Percentiles rank a stretch among this genome's conserved stretches.
Evolutionary conservation across 2,797 vertebrate genomes (phyloP).

Genomic region (Protosalanx chinensis): DNA sequence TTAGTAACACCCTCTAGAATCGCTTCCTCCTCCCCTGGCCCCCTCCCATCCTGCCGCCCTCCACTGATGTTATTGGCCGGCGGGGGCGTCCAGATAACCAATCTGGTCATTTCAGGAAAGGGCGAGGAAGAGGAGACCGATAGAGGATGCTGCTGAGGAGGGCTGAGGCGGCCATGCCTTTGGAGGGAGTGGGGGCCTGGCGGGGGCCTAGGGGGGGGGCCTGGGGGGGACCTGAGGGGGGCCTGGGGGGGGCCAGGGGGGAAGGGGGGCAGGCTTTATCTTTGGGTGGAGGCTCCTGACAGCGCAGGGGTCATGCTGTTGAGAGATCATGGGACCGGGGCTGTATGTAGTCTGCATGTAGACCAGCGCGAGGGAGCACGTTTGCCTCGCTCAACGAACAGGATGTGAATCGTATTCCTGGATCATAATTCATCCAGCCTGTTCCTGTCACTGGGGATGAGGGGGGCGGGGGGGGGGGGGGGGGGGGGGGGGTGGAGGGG

Average conservation of each 20-base stretch:
- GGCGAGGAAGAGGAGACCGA: constrained; percentile 36
- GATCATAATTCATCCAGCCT: constrained; percentile 72
- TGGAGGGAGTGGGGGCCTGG: not conserved
- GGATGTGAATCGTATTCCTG: constrained; percentile 60
- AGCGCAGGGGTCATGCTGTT: not conserved
- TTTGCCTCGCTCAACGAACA: constrained; percentile 60
- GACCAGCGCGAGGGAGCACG: constrained; percentile 17
- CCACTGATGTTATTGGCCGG: not conserved
- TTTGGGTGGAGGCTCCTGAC: not conserved
- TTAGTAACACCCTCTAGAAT: constrained; percentile 28
- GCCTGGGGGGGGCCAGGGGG: too few relatives aligned
- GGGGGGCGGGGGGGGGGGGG: constrained; percentile 56
- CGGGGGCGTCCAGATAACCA: too few relatives aligned
- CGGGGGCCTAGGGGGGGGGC: too few relatives aligned
- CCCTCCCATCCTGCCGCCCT: not conserved
- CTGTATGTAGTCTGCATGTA: not conserved
- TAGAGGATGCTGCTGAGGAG: not conserved
- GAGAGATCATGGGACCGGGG: not conserved
- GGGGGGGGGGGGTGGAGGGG: not conserved
- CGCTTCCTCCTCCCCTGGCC: not conserved
- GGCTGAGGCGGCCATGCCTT: not conserved
- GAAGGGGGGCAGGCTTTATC: not conserved
- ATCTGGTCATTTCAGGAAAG: constrained; percentile 33
- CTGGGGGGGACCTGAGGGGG: too few relatives aligned
- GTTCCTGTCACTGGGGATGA: constrained; percentile 66